These are phyloP conservation scores for Argya squamiceps DNA, from an alignment of 2,797 vertebrate genomes.

Conservation along the genomic window DNA sequence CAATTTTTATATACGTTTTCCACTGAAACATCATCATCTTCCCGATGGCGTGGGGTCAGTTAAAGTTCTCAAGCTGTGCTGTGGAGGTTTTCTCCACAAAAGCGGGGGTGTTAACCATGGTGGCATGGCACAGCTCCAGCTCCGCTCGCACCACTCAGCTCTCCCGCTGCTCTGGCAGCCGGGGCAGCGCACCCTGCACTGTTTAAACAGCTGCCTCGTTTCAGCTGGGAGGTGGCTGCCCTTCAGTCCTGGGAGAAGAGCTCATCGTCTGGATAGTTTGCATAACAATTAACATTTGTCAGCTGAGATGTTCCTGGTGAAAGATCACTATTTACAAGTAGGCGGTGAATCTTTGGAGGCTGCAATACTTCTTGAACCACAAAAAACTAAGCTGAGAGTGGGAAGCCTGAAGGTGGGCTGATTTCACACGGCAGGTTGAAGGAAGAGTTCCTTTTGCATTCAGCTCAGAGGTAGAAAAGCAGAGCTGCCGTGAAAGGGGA, in stretches of 20 bases:
- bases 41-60: not conserved
- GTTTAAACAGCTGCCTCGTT: slow-evolving; percentile 26
- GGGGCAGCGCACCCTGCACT: not conserved
- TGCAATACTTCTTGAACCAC: not conserved
- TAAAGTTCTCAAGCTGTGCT: not conserved
- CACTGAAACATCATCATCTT: not conserved
- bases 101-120: slow-evolving; percentile 3
- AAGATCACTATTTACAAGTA: slow-evolving; percentile 19
- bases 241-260: slow-evolving; percentile 21
- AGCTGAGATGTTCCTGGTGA: slow-evolving; percentile 32
- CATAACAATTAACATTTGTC: slow-evolving; percentile 54
- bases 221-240: slow-evolving; percentile 3
- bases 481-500: not conserved
- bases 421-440: not conserved
- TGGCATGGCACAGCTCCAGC: slow-evolving; percentile 34
- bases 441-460: not conserved
- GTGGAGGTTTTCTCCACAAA: not conserved
- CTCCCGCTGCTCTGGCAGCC: not conserved
- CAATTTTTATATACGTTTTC: not conserved
- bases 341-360: not conserved
- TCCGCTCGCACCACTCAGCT: fast-evolving
- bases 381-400: not conserved
- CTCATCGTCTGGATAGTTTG: slow-evolving; percentile 43
- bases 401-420: not conserved
- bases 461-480: not conserved